Percentiles rank a stretch among this genome's conserved stretches.
Evolutionary conservation across 2,113 vertebrate genomes (phyloP).

Genomic region (Ceratotherium simum): DNA sequence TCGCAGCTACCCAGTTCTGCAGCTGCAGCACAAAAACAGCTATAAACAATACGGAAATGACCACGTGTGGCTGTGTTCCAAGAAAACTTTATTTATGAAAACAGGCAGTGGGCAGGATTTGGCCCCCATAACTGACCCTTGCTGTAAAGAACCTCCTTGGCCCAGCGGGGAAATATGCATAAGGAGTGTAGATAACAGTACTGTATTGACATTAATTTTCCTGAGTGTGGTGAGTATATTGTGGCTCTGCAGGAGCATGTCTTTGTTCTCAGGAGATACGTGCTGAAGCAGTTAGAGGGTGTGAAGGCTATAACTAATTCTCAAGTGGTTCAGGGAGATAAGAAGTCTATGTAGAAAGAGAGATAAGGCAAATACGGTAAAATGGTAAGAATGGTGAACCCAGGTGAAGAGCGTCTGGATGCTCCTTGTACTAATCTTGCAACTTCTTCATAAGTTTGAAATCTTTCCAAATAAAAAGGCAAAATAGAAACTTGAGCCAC

Average conservation of each 20-base stretch:
- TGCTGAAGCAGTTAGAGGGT: not conserved
- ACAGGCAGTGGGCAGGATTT: not conserved
- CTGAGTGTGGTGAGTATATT: not conserved
- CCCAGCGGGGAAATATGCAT: not conserved
- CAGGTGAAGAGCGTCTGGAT: not conserved
- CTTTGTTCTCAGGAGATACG: not conserved
- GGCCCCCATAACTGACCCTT: not conserved
- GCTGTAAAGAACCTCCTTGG: not conserved
- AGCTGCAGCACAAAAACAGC: not conserved
- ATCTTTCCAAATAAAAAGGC: conserved; percentile 6
- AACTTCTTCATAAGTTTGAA: not conserved
- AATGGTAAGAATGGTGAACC: not conserved
- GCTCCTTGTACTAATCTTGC: not conserved
- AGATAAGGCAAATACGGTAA: not conserved
- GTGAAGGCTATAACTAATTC: not conserved
- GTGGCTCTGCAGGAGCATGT: not conserved
- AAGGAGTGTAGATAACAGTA: not conserved
- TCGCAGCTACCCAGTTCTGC: not conserved
- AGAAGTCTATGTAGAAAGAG: not conserved
- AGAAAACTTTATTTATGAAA: conserved; percentile 40
- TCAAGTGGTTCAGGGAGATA: not conserved
- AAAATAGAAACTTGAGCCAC: not conserved
- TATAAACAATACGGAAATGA: not conserved
- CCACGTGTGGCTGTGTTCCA: not conserved
- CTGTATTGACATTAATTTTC: not conserved